Conservation (phyloP, 2,797 vertebrate species). For the Hippopotamyrus pictus region DNA sequence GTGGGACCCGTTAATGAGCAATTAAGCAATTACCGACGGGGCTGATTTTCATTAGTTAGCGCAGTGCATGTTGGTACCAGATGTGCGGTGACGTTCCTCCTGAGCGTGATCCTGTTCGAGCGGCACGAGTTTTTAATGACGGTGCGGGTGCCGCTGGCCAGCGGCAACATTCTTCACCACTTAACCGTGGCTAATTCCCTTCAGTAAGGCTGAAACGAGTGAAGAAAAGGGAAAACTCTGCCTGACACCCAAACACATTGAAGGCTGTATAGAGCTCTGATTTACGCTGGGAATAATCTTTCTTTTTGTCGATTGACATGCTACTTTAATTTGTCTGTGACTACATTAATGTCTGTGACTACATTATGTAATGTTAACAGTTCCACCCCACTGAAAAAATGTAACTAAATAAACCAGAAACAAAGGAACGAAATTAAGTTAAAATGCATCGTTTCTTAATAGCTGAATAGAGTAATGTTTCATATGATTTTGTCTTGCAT, state of each 20-base stretch:
- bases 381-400: not conserved
- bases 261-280: not conserved
- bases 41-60: slow-evolving; percentile 30
- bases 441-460: not conserved
- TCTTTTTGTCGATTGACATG: no score
- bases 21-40: slow-evolving; percentile 32
- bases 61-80: slow-evolving; percentile 37
- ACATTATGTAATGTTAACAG: not conserved
- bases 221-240: not conserved
- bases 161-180: slow-evolving; percentile 31
- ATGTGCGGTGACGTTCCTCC: slow-evolving; percentile 36
- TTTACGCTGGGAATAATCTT: not conserved
- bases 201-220: slow-evolving; percentile 21
- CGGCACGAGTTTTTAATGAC: slow-evolving; percentile 15
- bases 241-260: not conserved
- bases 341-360: not conserved
- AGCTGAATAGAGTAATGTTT: not conserved
- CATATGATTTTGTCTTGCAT: not conserved
- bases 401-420: not conserved
- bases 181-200: slow-evolving; percentile 38
- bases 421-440: not conserved
- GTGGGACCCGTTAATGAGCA: slow-evolving; percentile 33
- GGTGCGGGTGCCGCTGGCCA: slow-evolving; percentile 30
- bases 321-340: no score
- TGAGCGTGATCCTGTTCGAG: slow-evolving; percentile 40